Evolutionary conservation across 2,797 vertebrate species (phyloP), one percentile per base, ranked within the genome.

Genomic region (Etheostoma nigrum): DNA sequence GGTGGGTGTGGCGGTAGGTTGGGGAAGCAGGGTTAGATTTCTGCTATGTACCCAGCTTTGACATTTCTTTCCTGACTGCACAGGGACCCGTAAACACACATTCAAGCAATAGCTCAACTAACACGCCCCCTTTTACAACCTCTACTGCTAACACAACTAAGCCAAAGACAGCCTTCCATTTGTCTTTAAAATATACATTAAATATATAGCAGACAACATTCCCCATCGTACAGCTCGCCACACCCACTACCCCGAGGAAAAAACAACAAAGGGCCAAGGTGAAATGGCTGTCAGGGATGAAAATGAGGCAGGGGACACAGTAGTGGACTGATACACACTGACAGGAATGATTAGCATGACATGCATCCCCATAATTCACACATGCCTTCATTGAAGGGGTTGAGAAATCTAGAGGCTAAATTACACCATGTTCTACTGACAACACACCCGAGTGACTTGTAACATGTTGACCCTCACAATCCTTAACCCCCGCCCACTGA

Each of bases 341-440:
- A 86, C 88, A 54, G 74, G 67, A 60, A 59, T 63, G 66, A 86
- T 91, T 89, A 93, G 82, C 80, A 89, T 45, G 86, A 83, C 84
- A 91, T 72, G 75, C 86, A 88, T 91, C 86, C 71, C 30, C 65
- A 88, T 81, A 93, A 90, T 91, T 92, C 88, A 87, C 91, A 90
- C 89, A 81, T 49, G n/a, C 73, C 78, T 79, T 79, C 84, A 86
- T 57, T 87, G 82, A 88, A 61, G 81, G 82, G 84, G 65, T 47
- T 1, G 7, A 80, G 64, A 78, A 85, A 88, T 83, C 75, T 74
- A 54, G 40, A 74, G 78, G 74, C 77, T 68, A 79, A 47, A 87
- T 89, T 87, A 90, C 82, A 87, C 66, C 71, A 74, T 82, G 86
- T 89, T 88, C 88, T 69, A 81, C 78, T 63, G 68, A 87, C 77